Evolutionary conservation across 1,140 invertebrate genomes (phyloP).

Genomic region (Hetaerina americana): DNA sequence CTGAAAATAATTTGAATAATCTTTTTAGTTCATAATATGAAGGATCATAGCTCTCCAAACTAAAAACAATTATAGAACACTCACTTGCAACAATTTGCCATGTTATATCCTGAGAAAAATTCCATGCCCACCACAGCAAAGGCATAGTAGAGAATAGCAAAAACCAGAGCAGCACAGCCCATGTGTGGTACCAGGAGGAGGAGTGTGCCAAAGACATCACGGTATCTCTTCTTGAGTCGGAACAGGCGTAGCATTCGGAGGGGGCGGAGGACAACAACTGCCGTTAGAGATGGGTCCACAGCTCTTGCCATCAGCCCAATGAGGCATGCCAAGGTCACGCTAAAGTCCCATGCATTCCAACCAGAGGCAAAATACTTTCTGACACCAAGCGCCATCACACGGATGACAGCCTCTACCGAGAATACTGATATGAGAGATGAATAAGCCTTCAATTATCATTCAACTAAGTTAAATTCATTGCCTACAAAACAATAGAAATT

Average conservation of each 20-base stretch:
- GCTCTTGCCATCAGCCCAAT: slow-evolving; percentile 36
- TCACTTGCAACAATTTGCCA: slow-evolving; percentile 77
- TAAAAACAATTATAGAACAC: slow-evolving; percentile 23
- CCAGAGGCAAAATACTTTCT: slow-evolving; percentile 60
- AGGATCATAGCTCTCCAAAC: neutral
- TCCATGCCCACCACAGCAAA: slow-evolving; percentile 89
- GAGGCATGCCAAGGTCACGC: slow-evolving; percentile 53
- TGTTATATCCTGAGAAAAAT: slow-evolving; percentile 59
- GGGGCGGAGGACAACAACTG: slow-evolving; percentile 59
- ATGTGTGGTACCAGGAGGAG: slow-evolving; percentile 62
- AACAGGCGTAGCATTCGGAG: slow-evolving; percentile 52
- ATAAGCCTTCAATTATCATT: no score
- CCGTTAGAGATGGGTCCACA: slow-evolving; percentile 49
- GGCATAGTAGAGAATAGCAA: slow-evolving; percentile 80
- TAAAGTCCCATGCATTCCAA: slow-evolving; percentile 78
- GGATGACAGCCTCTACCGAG: slow-evolving; percentile 54
- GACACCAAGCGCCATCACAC: slow-evolving; percentile 59
- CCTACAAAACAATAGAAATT: no score
- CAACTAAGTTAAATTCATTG: no score
- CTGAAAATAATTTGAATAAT: no score
- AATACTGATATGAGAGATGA: slow-evolving; percentile 71
- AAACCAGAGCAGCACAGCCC: slow-evolving; percentile 65
- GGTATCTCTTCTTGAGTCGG: slow-evolving; percentile 73
- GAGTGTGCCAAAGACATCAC: slow-evolving; percentile 79
- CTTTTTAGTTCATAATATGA: no score